Base-by-base conservation (phyloP, 2,797 vertebrate species). In the Cynodonichthys magdalenae region DNA sequence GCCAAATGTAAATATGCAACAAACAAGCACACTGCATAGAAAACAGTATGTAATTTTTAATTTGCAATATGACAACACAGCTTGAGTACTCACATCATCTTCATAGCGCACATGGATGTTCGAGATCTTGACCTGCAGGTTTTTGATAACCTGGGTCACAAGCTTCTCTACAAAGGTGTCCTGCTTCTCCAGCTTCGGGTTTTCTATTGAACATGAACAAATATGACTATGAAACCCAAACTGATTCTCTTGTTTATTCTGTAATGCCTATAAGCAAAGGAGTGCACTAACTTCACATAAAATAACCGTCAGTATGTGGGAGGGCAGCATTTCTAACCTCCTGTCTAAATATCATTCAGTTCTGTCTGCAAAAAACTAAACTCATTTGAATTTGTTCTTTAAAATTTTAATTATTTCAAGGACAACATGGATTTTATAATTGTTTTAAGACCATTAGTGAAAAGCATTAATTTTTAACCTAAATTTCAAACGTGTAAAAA, bases 31-130 rank as follows among this genome's bases (percentile, higher is more conserved):
- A 39, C 12, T 50, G 31, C 15, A 52, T 50, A 58, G 18, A 15
- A 14, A n/a, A 31, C 15, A 49, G 5, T 18, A 31, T 48, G 48
- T 60, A 11, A 29, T 18, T 34, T 53, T 39, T 11, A 41, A 56
- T 44, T 17, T 28, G 15, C 14, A 51, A 4, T 34, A 28, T 29
- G 15, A 31, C 31, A 63, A 47, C 11, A 53, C 46, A 47, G 53
- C 5, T 51, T 63, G 15, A 79, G 73, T 82, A 97, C 98, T 98
- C 89, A 99, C 97, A 81, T 96, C 92, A 90, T 99, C 98, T 84
- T 99, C 98, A 80, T 99, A 99, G 74, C 98, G 96, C 79, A 99
- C 70, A 50, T 99, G 98, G 77, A 99, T 98, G 80, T 95, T 97
- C 63, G 95, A 97, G 88, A 99, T 98, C 90, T 97, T 97, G 85